Conservation (phyloP, 2,888 invertebrate species). For the Ormyrus rosae region DNA sequence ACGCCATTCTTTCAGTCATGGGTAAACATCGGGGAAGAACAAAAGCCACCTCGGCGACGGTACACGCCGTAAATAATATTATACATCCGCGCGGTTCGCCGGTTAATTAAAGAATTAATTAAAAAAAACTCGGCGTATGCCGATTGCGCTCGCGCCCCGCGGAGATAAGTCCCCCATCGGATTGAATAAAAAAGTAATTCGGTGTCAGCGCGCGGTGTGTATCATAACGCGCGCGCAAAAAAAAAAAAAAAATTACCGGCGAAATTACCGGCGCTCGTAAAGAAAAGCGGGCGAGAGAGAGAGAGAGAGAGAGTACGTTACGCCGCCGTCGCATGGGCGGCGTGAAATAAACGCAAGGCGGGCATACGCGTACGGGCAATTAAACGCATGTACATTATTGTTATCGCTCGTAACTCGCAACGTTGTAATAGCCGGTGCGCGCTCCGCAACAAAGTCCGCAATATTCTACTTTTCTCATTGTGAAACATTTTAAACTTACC, state of each 20-base stretch:
- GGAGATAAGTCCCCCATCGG: slow-evolving; percentile 47
- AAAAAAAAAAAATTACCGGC: slow-evolving; percentile 41
- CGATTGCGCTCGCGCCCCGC: slow-evolving; percentile 29
- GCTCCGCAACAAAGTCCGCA: slow-evolving; percentile 47
- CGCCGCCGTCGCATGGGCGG: slow-evolving; percentile 52
- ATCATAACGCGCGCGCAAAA: slow-evolving; percentile 40
- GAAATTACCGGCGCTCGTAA: slow-evolving; percentile 54
- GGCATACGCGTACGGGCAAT: slow-evolving; percentile 60
- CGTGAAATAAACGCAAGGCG: slow-evolving; percentile 59
- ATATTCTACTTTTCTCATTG: slow-evolving; percentile 54
- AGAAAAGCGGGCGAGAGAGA: slow-evolving; percentile 47
- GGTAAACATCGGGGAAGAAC: no score
- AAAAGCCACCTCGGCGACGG: neutral
- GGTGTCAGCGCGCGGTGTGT: slow-evolving; percentile 40
- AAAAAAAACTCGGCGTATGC: slow-evolving; percentile 42
- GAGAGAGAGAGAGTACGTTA: slow-evolving; percentile 29
- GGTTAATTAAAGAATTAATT: slow-evolving; percentile 53
- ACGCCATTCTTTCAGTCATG: no score
- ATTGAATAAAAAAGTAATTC: slow-evolving; percentile 53
- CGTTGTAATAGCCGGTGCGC: slow-evolving; percentile 45
- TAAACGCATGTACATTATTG: slow-evolving; percentile 59
- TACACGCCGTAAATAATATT: slow-evolving; percentile 26
- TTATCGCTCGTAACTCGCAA: slow-evolving; percentile 60
- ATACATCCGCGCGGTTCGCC: slow-evolving; percentile 17
- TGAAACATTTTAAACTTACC: slow-evolving; percentile 44